Evolutionary conservation across 2,888 invertebrate genomes (phyloP).

Genomic region (Dynastes tityus): DNA sequence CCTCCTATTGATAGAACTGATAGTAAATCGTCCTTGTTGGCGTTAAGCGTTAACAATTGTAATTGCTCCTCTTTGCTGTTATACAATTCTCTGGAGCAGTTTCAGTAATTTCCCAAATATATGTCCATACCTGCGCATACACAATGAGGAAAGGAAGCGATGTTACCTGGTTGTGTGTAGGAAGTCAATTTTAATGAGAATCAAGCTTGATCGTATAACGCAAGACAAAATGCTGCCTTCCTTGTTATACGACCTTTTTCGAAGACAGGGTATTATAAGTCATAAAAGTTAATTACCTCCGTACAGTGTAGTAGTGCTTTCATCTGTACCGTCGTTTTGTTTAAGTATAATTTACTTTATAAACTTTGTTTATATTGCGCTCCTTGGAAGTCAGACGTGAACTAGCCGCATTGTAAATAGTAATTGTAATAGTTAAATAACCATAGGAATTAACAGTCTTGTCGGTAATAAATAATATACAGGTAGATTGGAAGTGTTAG

Average conservation of each 20-base stretch:
- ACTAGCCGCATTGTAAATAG: no score
- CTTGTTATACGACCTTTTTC: constrained; percentile 20
- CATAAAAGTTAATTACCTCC: constrained; percentile 29
- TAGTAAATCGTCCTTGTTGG: constrained; percentile 27
- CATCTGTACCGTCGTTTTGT: constrained; percentile 5
- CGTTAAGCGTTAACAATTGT: constrained; percentile 21
- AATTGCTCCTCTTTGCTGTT: constrained; percentile 13
- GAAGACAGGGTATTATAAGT: constrained; percentile 36
- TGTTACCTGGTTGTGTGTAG: constrained; percentile 30
- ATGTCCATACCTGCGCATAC: constrained; percentile 13
- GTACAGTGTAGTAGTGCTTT: not conserved
- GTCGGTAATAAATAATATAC: no score
- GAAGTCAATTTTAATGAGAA: constrained; percentile 41
- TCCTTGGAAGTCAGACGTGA: no score
- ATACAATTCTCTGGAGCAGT: constrained; percentile 22
- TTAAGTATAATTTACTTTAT: constrained; percentile 13
- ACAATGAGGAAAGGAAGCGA: constrained; percentile 5
- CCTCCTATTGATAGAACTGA: constrained; percentile 17
- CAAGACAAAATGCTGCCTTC: constrained; percentile 25
- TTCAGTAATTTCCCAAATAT: constrained; percentile 4
- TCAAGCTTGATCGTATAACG: constrained; percentile 27
- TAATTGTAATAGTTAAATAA: no score
- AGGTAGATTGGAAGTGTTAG: no score
- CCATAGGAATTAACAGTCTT: no score
- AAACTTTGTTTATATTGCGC: no score